These are phyloP conservation scores for Rousettus leschenaultii DNA, from an alignment of 2,113 vertebrate species.

Conservation along the genomic window DNA sequence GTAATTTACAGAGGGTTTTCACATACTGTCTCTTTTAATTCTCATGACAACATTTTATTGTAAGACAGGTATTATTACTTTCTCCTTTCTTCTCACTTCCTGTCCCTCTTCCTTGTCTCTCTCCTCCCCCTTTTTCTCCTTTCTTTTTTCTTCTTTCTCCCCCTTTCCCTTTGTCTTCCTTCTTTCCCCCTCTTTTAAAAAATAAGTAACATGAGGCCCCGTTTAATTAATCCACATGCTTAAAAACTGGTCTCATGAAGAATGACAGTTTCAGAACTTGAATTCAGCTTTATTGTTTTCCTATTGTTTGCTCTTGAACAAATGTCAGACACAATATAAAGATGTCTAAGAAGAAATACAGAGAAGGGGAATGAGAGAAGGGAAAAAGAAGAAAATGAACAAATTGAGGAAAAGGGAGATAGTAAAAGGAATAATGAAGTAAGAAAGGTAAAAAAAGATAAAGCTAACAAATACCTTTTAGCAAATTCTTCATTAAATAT, in stretches of 20 bases:
- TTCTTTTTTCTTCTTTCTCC: no score
- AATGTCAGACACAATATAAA: background rate
- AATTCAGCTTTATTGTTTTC: background rate
- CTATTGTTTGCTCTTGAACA: background rate
- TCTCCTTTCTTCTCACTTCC: no score
- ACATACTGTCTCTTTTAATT: background rate
- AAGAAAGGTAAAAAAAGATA: background rate
- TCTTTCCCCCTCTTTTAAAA: background rate
- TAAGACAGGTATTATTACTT: background rate
- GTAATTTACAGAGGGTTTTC: background rate
- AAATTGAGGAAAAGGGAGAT: background rate
- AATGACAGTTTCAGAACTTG: background rate
- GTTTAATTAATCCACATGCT: background rate
- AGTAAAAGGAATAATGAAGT: background rate
- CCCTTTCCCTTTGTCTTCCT: background rate
- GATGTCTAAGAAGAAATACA: background rate
- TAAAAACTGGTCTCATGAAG: background rate
- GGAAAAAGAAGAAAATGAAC: background rate
- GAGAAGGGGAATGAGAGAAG: background rate
- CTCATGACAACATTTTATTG: background rate
- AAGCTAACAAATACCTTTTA: background rate
- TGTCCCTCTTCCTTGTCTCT: no score
- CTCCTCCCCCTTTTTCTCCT: accelerated
- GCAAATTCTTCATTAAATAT: background rate
- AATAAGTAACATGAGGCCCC: background rate